These are phyloP conservation scores for Diachrysia chrysitis DNA, from an alignment of 2,888 invertebrate species.

Conservation along the genomic window DNA sequence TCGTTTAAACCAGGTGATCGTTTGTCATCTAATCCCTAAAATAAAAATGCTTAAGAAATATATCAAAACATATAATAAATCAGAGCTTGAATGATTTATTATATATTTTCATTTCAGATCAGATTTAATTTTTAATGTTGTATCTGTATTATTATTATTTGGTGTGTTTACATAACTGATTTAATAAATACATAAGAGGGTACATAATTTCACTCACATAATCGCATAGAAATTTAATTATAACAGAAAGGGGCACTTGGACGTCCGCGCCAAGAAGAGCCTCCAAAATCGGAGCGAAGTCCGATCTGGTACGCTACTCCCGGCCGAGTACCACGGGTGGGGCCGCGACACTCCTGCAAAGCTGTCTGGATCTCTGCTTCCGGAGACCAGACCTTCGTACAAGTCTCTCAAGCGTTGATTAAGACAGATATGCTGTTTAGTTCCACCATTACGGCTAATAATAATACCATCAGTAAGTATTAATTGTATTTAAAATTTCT, in stretches of 20 bases:
- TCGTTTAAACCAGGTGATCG: no score
- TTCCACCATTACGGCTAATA: constrained; percentile 96
- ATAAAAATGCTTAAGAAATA: no score
- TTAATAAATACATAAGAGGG: no score
- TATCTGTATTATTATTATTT: no score
- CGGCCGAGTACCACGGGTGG: constrained; percentile 93
- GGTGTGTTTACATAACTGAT: no score
- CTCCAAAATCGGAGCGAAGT: constrained; percentile 79
- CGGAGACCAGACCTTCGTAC: constrained; percentile 98
- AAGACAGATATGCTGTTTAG: constrained; percentile 96
- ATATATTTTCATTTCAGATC: no score
- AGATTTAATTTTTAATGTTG: no score
- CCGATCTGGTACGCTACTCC: constrained; percentile 93
- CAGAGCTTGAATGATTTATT: no score
- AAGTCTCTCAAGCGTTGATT: constrained; percentile 97
- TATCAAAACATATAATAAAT: no score
- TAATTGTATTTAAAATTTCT: no score
- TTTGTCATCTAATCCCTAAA: no score
- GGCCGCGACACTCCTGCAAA: constrained; percentile 95
- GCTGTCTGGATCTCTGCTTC: constrained; percentile 98
- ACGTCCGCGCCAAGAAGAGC: constrained; percentile 82
- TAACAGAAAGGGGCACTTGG: constrained; percentile 90
- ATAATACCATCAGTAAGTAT: constrained; percentile 93
- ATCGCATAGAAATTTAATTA: not conserved
- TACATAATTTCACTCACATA: not conserved